phyloP scores from a whole-genome alignment of 2,797 vertebrate genomes.

The Siniperca scherzeri region DNA sequence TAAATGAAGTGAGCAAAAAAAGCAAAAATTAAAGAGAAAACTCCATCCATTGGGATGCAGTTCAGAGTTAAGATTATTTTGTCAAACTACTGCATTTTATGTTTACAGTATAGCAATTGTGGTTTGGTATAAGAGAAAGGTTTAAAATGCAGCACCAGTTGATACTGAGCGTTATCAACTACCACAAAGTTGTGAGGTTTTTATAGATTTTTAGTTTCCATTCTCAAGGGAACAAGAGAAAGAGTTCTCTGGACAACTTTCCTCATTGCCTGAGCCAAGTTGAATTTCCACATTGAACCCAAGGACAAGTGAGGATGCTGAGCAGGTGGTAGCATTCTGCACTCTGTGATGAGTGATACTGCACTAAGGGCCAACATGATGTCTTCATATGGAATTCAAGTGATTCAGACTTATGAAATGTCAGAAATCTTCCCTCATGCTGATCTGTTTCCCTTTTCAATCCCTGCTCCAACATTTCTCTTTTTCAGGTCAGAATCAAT shows the following conservation, averaged over 20 bases:
- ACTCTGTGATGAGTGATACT: conserved; percentile 30
- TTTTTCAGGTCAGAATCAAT: conserved; percentile 18
- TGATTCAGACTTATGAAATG: conserved; percentile 32
- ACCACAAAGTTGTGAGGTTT: conserved; percentile 26
- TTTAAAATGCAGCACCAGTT: conserved; percentile 18
- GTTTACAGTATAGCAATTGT: neutral
- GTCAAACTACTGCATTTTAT: conserved; percentile 15
- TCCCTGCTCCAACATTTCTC: conserved; percentile 17
- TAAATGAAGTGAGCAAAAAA: neutral
- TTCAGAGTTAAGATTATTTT: conserved; percentile 8
- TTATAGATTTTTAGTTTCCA: conserved; percentile 25
- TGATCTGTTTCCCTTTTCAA: conserved; percentile 25
- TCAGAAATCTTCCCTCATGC: conserved; percentile 18
- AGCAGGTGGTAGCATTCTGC: too few relatives aligned
- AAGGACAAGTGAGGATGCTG: conserved; percentile 37
- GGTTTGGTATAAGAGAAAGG: neutral
- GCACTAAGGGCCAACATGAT: conserved; percentile 16
- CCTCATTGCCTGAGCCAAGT: conserved; percentile 42
- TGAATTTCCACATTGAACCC: conserved; percentile 47
- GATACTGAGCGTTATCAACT: neutral
- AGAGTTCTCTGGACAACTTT: conserved; percentile 41
- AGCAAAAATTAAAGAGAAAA: conserved; percentile 3
- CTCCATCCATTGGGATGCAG: neutral
- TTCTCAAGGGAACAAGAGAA: conserved; percentile 42
- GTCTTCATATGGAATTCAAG: conserved; percentile 40